Evolutionary conservation across 35 echinoderm and acorn worm genomes (phyloP).

Genomic region (Holothuria glaberrima): DNA sequence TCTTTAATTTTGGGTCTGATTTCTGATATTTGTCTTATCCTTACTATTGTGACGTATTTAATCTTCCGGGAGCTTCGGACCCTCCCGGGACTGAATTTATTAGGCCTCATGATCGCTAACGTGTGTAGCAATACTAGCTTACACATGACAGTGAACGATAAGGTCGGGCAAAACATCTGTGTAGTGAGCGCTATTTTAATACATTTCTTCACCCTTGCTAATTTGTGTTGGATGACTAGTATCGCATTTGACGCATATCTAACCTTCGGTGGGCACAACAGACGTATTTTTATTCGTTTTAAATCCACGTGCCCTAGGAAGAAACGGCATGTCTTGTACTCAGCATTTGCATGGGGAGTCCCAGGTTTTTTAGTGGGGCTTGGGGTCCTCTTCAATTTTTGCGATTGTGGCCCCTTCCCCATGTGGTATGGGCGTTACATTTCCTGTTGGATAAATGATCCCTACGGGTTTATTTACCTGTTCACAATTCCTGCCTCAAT

Average conservation of each 20-base stretch:
- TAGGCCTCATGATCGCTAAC: conserved; percentile 62
- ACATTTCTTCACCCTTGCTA: conserved; percentile 77
- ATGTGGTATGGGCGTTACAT: conserved; percentile 76
- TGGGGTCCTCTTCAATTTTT: conserved; percentile 58
- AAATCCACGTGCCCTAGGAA: conserved; percentile 13
- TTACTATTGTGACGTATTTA: conserved; percentile 80
- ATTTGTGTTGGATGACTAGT: conserved; percentile 82
- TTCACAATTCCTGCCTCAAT: conserved; percentile 67
- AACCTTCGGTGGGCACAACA: conserved; percentile 76
- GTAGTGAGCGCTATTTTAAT: conserved; percentile 63
- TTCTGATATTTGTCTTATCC: conserved; percentile 57
- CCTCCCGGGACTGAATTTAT: conserved; percentile 79
- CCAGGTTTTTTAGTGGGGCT: conserved; percentile 56
- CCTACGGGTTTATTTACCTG: conserved; percentile 58
- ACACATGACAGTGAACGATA: conserved; percentile 39
- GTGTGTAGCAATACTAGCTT: conserved; percentile 64
- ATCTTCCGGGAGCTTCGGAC: conserved; percentile 82
- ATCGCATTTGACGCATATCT: conserved; percentile 76
- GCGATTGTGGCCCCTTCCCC: conserved; percentile 56
- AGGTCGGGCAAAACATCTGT: conserved; percentile 37
- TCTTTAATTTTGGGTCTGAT: conserved; percentile 48
- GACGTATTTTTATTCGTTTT: conserved; percentile 18
- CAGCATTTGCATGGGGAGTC: conserved; percentile 72
- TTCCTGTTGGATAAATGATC: conserved; percentile 86
- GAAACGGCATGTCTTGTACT: conserved; percentile 62